Evolutionary conservation across 2,888 invertebrate species (phyloP), one percentile per base, ranked within the genome.

Genomic region (Sericinus montela): DNA sequence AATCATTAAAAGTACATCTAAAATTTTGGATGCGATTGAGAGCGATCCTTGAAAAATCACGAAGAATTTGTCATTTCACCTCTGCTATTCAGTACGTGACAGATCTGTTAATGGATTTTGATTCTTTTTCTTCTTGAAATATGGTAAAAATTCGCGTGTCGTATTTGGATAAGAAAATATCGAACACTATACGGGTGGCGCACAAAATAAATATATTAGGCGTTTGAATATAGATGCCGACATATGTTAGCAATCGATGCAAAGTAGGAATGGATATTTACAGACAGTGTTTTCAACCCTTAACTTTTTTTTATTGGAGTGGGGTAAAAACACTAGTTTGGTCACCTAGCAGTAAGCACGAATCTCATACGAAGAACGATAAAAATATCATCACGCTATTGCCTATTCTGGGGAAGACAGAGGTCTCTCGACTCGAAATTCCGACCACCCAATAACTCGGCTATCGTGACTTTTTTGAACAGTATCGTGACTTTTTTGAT

Each of bases 161-260:
- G 9, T 30, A 2, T 19, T 9, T 19, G n/a, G n/a, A n/a, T 13
- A 11, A 19, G 25, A 34, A 25, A 5, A 34, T 15, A 34, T 34
- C 32, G 25, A 29, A 11, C 4, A n/a, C 25, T 32, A 39, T 46
- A 34, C 39, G 39, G 39, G 25, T 9, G 25, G 11, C 45, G 23
- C 32, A 32, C 41, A 42, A 48, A 53, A 53, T 51, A 50, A 53
- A 53, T 53, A 51, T 51, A 45, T 53, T 48, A 51, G 53, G 41
- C 50, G 48, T 51, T 50, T 53, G 50, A 46, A 46, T 46, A 39
- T 46, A 39, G 45, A 25, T 25, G 38, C 14, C 32, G 39, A 46
- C 39, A 45, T 34, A 46, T 46, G 45, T 46, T 46, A 38, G 39
- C 32, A 25, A 19, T 39, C 39, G 32, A 46, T 46, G 45, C 15